Conservation (phyloP, 2,113 vertebrate species). For the Tretioscincus oriximinensis region DNA sequence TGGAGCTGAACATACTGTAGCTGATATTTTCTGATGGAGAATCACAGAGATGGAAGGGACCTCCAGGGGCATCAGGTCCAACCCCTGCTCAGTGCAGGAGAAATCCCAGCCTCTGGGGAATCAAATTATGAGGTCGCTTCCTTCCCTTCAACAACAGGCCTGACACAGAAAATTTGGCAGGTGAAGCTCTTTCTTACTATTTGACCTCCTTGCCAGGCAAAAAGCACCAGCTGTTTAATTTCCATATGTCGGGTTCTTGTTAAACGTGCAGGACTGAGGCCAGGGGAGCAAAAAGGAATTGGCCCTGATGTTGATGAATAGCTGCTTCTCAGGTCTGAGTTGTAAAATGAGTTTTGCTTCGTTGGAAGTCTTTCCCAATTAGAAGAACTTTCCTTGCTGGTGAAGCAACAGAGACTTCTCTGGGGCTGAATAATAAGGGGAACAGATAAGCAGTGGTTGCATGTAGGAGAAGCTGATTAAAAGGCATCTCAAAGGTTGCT, state of each 20-base stretch:
- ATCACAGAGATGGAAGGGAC: no score
- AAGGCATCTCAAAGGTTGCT: background rate
- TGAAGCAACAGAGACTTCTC: background rate
- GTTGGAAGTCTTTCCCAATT: background rate
- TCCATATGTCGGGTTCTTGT: background rate
- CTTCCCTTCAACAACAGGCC: background rate
- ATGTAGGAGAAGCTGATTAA: constrained; percentile 6
- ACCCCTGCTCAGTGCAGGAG: no score
- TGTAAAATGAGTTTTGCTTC: constrained; percentile 8
- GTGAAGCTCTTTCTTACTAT: background rate
- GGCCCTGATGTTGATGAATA: background rate
- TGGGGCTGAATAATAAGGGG: background rate
- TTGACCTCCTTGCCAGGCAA: background rate
- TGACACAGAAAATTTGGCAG: background rate
- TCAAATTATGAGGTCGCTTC: background rate
- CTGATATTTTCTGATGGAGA: background rate
- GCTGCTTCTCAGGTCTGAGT: background rate
- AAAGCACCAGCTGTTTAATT: background rate
- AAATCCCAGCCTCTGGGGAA: no score
- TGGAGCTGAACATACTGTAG: background rate
- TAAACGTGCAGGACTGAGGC: background rate
- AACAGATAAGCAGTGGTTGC: background rate
- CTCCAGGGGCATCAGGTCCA: no score
- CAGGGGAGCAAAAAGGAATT: background rate
- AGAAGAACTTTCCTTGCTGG: constrained; percentile 42